These are phyloP conservation scores for Dascillus cervinus DNA, from an alignment of 2,888 invertebrate species.

Conservation along the genomic window DNA sequence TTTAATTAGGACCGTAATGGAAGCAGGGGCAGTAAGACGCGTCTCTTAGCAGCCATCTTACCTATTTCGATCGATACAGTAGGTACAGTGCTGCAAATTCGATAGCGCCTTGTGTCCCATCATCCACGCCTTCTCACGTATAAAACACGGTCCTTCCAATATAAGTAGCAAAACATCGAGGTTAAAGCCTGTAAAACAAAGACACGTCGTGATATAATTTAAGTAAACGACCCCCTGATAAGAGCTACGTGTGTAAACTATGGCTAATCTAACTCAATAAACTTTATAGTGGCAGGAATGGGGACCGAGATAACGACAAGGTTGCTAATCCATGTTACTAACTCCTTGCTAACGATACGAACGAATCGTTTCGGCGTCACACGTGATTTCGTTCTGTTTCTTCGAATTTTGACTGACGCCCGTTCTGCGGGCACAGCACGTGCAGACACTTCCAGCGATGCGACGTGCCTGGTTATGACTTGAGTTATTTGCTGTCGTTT, in stretches of 20 bases:
- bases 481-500: constrained; percentile 30
- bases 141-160: constrained; percentile 15
- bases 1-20: constrained; percentile 26
- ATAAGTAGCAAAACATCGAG: constrained; percentile 34
- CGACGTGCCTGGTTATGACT: constrained; percentile 17
- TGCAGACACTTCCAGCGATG: neutral
- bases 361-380: constrained; percentile 28
- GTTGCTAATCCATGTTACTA: constrained; percentile 39
- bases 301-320: constrained; percentile 42
- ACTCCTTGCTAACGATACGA: constrained; percentile 39
- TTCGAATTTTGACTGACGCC: constrained; percentile 4
- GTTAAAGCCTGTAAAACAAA: constrained; percentile 35
- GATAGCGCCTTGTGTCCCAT: constrained; percentile 19
- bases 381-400: constrained; percentile 12
- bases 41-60: constrained; percentile 19
- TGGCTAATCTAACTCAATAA: constrained; percentile 46
- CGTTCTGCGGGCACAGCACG: too few species aligned
- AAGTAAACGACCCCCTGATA: constrained; percentile 43
- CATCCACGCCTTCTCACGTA: constrained; percentile 30
- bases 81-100: neutral
- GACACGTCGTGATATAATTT: constrained; percentile 39
- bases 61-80: too few species aligned
- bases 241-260: constrained; percentile 45
- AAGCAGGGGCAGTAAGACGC: constrained; percentile 18
- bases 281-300: constrained; percentile 46